Evolutionary conservation across 2,797 vertebrate genomes (phyloP).

Genomic region (Mormyrops boulengeri): DNA sequence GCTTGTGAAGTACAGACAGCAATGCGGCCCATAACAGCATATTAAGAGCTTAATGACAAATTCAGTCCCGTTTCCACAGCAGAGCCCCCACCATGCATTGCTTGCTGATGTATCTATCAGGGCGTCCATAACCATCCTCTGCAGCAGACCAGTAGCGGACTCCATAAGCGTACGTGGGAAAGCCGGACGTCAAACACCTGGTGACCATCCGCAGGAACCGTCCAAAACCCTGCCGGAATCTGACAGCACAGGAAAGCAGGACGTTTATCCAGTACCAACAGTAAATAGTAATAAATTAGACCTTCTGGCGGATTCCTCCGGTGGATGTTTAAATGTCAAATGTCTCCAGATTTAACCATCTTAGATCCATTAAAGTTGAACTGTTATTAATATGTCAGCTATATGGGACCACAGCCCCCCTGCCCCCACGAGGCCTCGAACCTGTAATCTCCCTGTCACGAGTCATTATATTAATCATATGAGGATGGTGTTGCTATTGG

Average conservation of each 20-base stretch:
- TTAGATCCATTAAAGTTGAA: not conserved
- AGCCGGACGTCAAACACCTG: not conserved
- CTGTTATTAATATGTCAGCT: not conserved
- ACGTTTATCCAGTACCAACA: not conserved
- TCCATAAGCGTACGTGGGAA: not conserved
- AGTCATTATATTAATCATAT: not conserved
- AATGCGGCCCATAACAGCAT: not conserved
- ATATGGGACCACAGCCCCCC: not conserved
- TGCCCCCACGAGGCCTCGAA: not conserved
- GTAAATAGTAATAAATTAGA: not conserved
- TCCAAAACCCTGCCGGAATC: not conserved
- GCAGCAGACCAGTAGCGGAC: not conserved
- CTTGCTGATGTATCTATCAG: not conserved
- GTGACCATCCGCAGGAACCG: not conserved
- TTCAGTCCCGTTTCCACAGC: not conserved
- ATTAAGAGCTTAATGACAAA: not conserved
- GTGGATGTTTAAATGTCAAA: not conserved
- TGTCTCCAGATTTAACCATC: not conserved
- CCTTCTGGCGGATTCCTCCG: not conserved
- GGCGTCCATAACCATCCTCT: not conserved
- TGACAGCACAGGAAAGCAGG: not conserved
- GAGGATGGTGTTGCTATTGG: not conserved
- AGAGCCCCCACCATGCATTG: not conserved
- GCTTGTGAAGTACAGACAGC: not conserved
- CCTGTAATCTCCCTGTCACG: not conserved